Evolutionary conservation across 2,888 invertebrate species (phyloP).

Genomic region (Ornithoptera priamus): DNA sequence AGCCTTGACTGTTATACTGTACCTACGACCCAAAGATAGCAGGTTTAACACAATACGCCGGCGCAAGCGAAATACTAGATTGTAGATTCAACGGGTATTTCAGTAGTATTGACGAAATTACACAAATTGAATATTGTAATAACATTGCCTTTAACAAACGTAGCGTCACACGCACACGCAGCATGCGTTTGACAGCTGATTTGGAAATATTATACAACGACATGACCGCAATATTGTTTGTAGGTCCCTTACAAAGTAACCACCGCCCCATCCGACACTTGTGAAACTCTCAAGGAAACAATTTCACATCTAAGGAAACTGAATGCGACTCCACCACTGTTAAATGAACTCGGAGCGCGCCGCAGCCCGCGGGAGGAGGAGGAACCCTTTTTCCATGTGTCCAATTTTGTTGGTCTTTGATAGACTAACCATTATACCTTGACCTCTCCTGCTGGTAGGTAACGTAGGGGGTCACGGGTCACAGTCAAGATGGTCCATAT

Average conservation of each 20-base stretch:
- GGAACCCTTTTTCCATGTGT: slow-evolving; percentile 31
- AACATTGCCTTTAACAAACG: too few relatives aligned
- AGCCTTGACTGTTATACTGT: not conserved
- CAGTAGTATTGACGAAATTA: too few relatives aligned
- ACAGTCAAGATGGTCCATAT: slow-evolving; percentile 8
- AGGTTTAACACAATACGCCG: too few relatives aligned
- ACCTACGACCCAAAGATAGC: too few relatives aligned
- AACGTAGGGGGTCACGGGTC: not conserved
- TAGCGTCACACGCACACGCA: too few relatives aligned
- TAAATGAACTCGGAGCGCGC: not conserved
- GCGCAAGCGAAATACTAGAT: too few relatives aligned
- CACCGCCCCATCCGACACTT: not conserved
- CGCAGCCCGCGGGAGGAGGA: not conserved
- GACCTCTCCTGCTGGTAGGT: not conserved
- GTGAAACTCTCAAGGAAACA: slow-evolving; percentile 10
- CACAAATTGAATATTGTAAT: too few relatives aligned
- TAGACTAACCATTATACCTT: not conserved
- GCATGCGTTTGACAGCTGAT: too few relatives aligned
- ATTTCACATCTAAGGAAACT: slow-evolving; percentile 12
- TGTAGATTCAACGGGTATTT: too few relatives aligned
- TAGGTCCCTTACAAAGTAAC: not conserved
- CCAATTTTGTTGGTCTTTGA: slow-evolving; percentile 12
- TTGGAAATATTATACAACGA: too few relatives aligned
- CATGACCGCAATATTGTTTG: not conserved
- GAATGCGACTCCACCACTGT: slow-evolving; percentile 8